Evolutionary conservation across 1,140 invertebrate species (phyloP), one percentile per base, ranked within the genome.

Genomic region (Choristoneura fumiferana): DNA sequence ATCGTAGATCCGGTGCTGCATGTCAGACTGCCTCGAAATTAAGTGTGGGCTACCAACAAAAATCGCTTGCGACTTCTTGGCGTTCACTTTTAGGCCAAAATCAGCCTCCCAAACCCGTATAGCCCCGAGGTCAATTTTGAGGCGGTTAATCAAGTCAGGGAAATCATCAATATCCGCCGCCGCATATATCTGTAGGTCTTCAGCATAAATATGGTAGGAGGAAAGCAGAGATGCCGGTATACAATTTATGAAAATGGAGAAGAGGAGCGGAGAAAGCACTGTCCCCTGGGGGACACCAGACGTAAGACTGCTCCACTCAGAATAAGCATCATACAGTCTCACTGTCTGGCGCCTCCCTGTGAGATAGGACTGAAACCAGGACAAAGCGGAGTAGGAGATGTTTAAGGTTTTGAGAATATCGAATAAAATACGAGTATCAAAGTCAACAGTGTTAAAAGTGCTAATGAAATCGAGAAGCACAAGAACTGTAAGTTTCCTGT

Each of bases 141-240:
- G 14, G 34, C 13, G 53, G 0, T 17, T 10, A 14, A 38, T 36
- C 8, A 17, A 12, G 2, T 12, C 9, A 10, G 13, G 10, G 1
- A 37, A 29, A 18, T 54, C 15, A 13, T 15, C 33, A 6, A 29
- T 3, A 3, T 2, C 22, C 4, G 34, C 52, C n/a, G 10, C 29
- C 10, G 29, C 5, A 9, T 54, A 54, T 6, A 54, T 54, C 15
- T 54, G 52, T 4, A 54, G 33, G 12, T 54, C 52, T 4, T 54
- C 52, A 2, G 29, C 52, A 35, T 54, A 54, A 14, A 54, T 29
- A 9, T 54, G 52, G 14, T 35, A 54, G 4, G 13, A 15, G 33
- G 29, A 54, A 13, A 3, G 10, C 12, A 54, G n/a, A 8, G 29
- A 15, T 5, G n/a, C n/a, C 4, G 52, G 35, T 6, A 54, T 38